These are phyloP conservation scores for Temnothorax curvispinosus DNA, from an alignment of 1,140 invertebrate species.

Conservation along the genomic window DNA sequence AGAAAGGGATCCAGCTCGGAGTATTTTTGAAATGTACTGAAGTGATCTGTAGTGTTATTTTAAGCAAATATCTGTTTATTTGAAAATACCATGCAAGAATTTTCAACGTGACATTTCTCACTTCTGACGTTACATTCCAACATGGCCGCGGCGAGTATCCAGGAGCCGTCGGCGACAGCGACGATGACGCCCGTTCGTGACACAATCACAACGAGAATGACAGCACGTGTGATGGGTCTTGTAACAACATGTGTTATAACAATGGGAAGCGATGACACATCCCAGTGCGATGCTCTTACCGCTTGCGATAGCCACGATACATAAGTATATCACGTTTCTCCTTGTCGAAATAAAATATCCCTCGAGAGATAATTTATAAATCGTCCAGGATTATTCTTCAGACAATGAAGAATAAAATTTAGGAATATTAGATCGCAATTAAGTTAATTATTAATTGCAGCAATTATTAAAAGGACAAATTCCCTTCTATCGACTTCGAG, in stretches of 20 bases:
- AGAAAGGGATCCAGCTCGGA: too few species aligned
- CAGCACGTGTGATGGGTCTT: background rate
- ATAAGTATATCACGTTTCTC: background rate
- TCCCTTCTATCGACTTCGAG: background rate
- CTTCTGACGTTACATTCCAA: too few species aligned
- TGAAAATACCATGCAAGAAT: too few species aligned
- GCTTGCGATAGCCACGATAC: conserved; percentile 1
- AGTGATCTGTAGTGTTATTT: too few species aligned
- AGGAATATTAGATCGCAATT: background rate
- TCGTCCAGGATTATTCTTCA: background rate
- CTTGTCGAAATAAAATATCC: background rate
- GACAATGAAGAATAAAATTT: background rate
- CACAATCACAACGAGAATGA: conserved; percentile 30
- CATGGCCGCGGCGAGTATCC: too few species aligned
- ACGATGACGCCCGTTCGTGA: background rate
- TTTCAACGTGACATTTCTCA: too few species aligned
- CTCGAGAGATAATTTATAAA: background rate
- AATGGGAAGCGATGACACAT: conserved; percentile 25
- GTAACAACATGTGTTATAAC: background rate
- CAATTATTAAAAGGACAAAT: background rate
- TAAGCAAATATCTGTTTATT: too few species aligned
- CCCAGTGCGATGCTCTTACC: conserved; percentile 49
- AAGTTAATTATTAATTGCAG: background rate
- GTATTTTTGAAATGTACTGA: too few species aligned
- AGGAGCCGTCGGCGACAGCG: background rate